Evolutionary conservation across 2,797 vertebrate genomes (phyloP).

Genomic region (Pogonophryne albipinna): DNA sequence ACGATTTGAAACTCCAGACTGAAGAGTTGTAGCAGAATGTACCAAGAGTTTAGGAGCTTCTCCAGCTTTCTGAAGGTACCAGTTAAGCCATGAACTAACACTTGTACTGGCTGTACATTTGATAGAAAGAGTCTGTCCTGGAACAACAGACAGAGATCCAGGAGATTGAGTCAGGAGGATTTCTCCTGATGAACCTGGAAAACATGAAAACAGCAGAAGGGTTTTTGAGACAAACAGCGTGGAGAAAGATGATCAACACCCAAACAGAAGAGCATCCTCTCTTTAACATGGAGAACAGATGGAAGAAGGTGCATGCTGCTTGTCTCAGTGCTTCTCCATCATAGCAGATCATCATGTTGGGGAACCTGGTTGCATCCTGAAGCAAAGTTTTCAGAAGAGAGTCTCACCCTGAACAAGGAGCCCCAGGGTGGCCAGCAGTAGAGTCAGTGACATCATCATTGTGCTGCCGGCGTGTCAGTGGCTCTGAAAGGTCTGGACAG

Average conservation of each 20-base stretch:
- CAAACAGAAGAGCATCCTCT: neutral
- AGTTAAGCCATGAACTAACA: too few species aligned
- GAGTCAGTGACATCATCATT: too few species aligned
- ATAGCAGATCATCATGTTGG: neutral
- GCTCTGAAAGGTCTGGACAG: too few species aligned
- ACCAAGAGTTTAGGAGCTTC: too few species aligned
- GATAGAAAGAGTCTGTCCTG: too few species aligned
- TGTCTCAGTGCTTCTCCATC: neutral
- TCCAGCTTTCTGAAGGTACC: too few species aligned
- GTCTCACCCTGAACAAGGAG: neutral
- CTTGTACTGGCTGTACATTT: too few species aligned
- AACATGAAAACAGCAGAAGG: conserved; percentile 11
- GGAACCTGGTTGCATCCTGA: neutral
- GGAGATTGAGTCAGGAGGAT: neutral
- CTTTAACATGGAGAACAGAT: neutral
- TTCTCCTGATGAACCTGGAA: conserved; percentile 2
- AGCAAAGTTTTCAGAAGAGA: neutral
- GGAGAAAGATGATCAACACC: conserved; percentile 4
- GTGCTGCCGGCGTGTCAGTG: too few species aligned
- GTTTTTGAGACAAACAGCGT: conserved; percentile 1
- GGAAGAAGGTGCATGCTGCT: neutral
- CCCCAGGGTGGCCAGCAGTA: too few species aligned
- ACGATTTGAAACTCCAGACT: neutral
- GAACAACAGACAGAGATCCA: too few species aligned
- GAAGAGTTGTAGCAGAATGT: fast-evolving